phyloP scores from a whole-genome alignment of 2,888 invertebrate species.

The Papilio protenor region DNA sequence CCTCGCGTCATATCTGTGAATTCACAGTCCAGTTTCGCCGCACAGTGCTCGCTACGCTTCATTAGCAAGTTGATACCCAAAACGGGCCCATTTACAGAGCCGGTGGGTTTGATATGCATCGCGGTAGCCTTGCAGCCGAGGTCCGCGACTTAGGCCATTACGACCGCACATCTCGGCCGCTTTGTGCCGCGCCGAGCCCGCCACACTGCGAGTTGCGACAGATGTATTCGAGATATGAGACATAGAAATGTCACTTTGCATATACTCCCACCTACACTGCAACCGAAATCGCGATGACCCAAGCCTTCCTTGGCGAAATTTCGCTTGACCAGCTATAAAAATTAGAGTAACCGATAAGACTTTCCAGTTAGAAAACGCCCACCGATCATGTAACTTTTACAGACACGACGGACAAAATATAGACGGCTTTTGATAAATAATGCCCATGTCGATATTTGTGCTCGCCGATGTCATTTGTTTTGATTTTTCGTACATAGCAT shows the following conservation, averaged over 20 bases:
- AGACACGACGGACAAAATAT: too few species aligned
- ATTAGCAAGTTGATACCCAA: conserved; percentile 83
- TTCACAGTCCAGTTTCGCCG: conserved; percentile 75
- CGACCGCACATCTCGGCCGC: conserved; percentile 78
- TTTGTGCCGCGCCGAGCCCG: conserved; percentile 78
- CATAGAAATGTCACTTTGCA: conserved; percentile 83
- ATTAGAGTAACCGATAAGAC: conserved; percentile 46
- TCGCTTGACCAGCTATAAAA: conserved; percentile 52
- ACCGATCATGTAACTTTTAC: conserved; percentile 3
- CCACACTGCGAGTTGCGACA: conserved; percentile 77
- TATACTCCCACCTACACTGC: conserved; percentile 68
- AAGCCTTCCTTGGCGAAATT: conserved; percentile 32
- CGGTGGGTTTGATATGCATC: conserved; percentile 79
- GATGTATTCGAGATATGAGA: conserved; percentile 78
- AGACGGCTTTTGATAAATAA: too few species aligned
- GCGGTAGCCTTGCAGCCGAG: conserved; percentile 70
- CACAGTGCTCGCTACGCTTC: conserved; percentile 69
- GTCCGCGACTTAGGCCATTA: conserved; percentile 77
- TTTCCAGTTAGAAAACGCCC: conserved; percentile 9
- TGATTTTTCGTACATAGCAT: too few species aligned
- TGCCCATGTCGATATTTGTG: too few species aligned
- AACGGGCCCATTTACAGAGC: conserved; percentile 80
- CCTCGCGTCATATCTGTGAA: conserved; percentile 72
- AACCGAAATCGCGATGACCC: conserved; percentile 40
- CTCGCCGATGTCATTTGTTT: too few species aligned